A percentile compares a stretch with the other conserved stretches of the same genome.
phyloP scores from a whole-genome alignment of 2,113 vertebrate genomes.

The Salvelinus fontinalis region DNA sequence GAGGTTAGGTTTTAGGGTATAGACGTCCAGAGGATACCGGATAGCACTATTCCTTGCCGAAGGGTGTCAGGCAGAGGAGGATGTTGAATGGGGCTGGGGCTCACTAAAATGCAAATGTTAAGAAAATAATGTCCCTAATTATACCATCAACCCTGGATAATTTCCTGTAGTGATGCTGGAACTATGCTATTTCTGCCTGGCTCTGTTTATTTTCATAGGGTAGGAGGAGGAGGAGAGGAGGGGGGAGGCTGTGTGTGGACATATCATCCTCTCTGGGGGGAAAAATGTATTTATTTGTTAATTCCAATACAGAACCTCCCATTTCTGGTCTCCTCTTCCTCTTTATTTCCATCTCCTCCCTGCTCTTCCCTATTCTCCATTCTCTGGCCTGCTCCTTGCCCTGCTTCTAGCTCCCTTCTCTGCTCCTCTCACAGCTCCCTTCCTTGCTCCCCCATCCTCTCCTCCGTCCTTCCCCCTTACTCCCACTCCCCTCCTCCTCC shows the following conservation, averaged over 20 bases:
- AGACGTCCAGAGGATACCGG: no score
- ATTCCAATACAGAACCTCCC: conserved; percentile 72
- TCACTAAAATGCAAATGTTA: conserved; percentile 63
- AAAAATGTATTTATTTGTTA: conserved; percentile 83
- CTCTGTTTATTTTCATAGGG: conserved; percentile 74
- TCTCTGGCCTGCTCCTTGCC: no score
- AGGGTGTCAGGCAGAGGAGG: not conserved
- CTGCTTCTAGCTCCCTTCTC: no score
- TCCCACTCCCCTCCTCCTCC: no score
- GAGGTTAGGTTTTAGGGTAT: no score
- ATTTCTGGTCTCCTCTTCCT: no score
- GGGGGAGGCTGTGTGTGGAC: conserved; percentile 64
- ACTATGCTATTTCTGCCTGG: conserved; percentile 73
- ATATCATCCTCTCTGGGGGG: conserved; percentile 73
- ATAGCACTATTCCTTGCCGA: no score
- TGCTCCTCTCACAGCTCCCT: no score
- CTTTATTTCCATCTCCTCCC: no score
- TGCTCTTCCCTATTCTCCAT: no score
- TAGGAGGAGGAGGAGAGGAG: conserved; percentile 27
- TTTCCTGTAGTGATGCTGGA: conserved; percentile 75
- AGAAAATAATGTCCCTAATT: conserved; percentile 71
- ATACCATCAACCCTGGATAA: conserved; percentile 71
- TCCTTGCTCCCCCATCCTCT: no score
- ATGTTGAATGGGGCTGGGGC: conserved; percentile 31
- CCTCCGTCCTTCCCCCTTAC: no score